Evolutionary conservation across 2,888 invertebrate species (phyloP).

Genomic region (Chrysotoxum bicinctum): DNA sequence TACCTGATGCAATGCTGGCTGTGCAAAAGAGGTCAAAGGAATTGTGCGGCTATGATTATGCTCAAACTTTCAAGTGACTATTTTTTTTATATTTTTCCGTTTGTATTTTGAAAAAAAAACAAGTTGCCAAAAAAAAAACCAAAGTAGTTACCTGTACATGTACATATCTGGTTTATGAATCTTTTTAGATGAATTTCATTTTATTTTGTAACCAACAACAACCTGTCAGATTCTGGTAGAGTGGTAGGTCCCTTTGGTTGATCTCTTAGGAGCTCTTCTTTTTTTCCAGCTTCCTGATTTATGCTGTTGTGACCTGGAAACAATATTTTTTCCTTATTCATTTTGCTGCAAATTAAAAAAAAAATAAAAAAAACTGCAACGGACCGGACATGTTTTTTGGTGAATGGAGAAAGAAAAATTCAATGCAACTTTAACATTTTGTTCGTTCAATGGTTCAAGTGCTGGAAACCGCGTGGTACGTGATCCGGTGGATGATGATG

Average conservation of each 20-base stretch:
- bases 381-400: constrained; percentile 8
- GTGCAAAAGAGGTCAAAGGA: constrained; percentile 21
- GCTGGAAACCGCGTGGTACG: constrained; percentile 14
- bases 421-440: not conserved
- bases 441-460: not conserved
- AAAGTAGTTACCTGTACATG: not conserved
- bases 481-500: not conserved
- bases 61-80: constrained; percentile 11
- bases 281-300: not conserved
- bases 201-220: not conserved
- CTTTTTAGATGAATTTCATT: not conserved
- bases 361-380: not conserved
- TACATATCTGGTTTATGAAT: not conserved
- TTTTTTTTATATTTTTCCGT: not conserved
- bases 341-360: not conserved
- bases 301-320: constrained; percentile 22
- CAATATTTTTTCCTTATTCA: not conserved
- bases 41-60: constrained; percentile 18
- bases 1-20: not conserved
- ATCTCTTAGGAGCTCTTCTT: not conserved
- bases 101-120: not conserved
- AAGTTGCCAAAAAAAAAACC: not conserved
- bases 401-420: constrained; percentile 21
- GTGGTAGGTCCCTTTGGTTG: not conserved
- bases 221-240: not conserved